Base-by-base conservation (phyloP, 2,888 invertebrate genomes). In the Temnothorax rugatulus region DNA sequence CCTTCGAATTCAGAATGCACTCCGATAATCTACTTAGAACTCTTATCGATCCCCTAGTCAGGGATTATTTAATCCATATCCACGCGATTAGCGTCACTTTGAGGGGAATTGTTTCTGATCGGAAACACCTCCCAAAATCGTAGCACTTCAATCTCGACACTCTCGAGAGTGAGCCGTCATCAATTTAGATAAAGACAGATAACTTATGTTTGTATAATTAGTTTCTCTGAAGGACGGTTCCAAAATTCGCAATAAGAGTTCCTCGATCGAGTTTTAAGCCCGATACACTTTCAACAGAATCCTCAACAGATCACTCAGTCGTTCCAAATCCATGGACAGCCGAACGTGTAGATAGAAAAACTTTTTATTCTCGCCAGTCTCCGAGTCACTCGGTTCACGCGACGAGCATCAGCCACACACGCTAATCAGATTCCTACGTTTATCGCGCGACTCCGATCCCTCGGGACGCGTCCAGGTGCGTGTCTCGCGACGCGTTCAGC, bases 221-320 rank as follows among this genome's bases (percentile, higher is more conserved):
- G 5, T 41, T 25, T 66, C 38, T 41, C 21, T 0, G 4, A 52
- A 57, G 15, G 4, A 7, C 25, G 18, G 50, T 9, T 8, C 1
- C 8, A n/a, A 68, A 18, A 76, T 64, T 52, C n/a, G 47, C 25
- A 44, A 59, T 18, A 4, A 75, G 7, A 52, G n/a, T 52, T 38
- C 4, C 21, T 52, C 50, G 13, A 66, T 5, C 41, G 21, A 50
- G 18, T 34, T 34, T 7, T 11, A 52, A 11, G 3, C 1, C 34
- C 44, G 44, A 44, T 25, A 9, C 54, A 74, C 57, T 75, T 64
- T 21, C 50, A 38, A 73, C 18, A n/a, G 4, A n/a, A n/a, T 73
- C n/a, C 11, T 59, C 13, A 57, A 74, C 13, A 4, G 68, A 25
- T 66, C 44, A 44, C 13, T 59, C 38, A 15, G 47, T 38, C 29